Percentiles rank a stretch among this genome's conserved stretches.
These are phyloP conservation scores for Enteromius thamalakanensis DNA, from an alignment of 2,797 vertebrate species.

Conservation along the genomic window DNA sequence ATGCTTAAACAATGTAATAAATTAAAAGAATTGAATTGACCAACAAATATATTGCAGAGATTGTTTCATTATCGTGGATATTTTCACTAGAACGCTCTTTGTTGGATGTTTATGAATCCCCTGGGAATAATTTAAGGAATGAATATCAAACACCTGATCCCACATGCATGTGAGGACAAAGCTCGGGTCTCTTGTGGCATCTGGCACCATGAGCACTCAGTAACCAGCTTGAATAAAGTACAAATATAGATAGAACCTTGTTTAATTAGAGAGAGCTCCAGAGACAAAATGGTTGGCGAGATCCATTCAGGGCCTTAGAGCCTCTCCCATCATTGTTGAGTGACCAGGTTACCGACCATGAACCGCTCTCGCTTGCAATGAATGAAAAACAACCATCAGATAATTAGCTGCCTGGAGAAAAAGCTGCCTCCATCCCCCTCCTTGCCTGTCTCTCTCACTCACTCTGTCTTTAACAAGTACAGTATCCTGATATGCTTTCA, in stretches of 20 bases:
- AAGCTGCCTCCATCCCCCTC: slow-evolving; percentile 1
- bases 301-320: slow-evolving; percentile 23
- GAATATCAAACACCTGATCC: slow-evolving; percentile 29
- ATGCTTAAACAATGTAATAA: neutral
- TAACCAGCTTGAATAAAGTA: slow-evolving; percentile 50
- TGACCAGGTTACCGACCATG: slow-evolving; percentile 48
- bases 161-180: slow-evolving; percentile 19
- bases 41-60: neutral
- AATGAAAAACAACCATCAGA: slow-evolving; percentile 43
- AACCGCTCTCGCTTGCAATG: slow-evolving; percentile 24
- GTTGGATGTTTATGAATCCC: slow-evolving; percentile 4
- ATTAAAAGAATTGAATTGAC: neutral
- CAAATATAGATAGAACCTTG: slow-evolving; percentile 47
- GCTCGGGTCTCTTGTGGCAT: slow-evolving; percentile 22
- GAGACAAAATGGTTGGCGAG: slow-evolving; percentile 18
- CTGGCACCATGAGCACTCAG: slow-evolving; percentile 32
- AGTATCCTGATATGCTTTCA: slow-evolving; percentile 45
- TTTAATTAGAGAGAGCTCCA: slow-evolving; percentile 47
- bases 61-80: neutral
- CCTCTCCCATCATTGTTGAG: slow-evolving; percentile 34
- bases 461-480: slow-evolving; percentile 30
- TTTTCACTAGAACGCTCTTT: neutral
- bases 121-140: slow-evolving; percentile 13
- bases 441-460: neutral
- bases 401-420: slow-evolving; percentile 50